phyloP scores from a whole-genome alignment of 2,797 vertebrate genomes.

The Cossypha caffra region DNA sequence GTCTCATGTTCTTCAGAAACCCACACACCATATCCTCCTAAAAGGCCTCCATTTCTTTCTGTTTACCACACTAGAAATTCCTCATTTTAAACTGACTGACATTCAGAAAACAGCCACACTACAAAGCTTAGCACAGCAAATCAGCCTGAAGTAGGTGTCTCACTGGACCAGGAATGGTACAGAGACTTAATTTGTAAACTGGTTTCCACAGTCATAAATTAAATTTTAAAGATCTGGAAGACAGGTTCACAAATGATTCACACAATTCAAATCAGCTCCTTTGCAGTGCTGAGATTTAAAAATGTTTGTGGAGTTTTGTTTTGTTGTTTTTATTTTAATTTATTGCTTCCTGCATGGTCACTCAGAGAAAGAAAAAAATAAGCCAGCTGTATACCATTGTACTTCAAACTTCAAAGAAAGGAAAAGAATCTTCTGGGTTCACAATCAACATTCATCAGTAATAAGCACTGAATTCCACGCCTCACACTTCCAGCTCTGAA shows the following conservation, averaged over 20 bases:
- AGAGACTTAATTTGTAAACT: background rate
- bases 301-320: background rate
- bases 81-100: background rate
- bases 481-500: background rate
- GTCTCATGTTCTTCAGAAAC: background rate
- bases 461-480: background rate
- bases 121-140: background rate
- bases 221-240: background rate
- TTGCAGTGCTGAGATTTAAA: background rate
- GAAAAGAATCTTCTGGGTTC: background rate
- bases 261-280: background rate
- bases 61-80: background rate
- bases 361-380: background rate
- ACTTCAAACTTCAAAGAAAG: background rate
- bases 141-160: background rate
- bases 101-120: background rate
- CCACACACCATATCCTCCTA: background rate
- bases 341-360: conserved; percentile 32
- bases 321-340: background rate
- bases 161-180: background rate
- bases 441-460: background rate
- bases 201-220: background rate
- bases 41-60: background rate
- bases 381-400: background rate
- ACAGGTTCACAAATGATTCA: background rate